Evolutionary conservation across 2,888 invertebrate species (phyloP).

Genomic region (Ferrisia virgata): DNA sequence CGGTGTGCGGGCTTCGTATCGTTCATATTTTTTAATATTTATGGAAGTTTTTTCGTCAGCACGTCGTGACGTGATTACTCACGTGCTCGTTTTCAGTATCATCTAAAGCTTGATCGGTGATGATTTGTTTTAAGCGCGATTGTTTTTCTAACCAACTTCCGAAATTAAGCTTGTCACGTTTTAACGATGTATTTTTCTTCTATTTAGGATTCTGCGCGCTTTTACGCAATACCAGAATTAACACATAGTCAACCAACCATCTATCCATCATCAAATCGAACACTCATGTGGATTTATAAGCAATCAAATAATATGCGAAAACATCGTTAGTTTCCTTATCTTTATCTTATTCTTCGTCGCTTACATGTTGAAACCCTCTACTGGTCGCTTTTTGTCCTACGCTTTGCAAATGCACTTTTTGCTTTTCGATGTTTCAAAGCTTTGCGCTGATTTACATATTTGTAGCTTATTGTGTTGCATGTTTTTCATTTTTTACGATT

Average conservation of each 20-base stretch:
- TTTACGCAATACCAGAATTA: not conserved
- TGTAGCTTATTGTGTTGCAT: too few species aligned
- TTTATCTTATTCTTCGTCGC: not conserved
- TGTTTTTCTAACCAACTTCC: not conserved
- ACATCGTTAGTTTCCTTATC: not conserved
- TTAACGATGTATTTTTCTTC: not conserved
- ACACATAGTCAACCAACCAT: not conserved
- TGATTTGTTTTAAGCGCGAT: not conserved
- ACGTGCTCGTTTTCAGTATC: not conserved
- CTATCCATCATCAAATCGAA: not conserved
- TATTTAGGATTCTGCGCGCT: not conserved
- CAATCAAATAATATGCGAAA: not conserved
- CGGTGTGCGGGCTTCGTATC: not conserved
- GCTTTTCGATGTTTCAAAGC: too few species aligned
- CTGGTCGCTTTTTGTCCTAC: not conserved
- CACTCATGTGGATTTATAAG: slow-evolving; percentile 15
- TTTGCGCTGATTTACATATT: too few species aligned
- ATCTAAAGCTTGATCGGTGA: not conserved
- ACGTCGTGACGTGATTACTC: not conserved
- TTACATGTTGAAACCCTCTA: too few species aligned
- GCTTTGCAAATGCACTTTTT: too few species aligned
- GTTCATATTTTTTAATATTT: not conserved
- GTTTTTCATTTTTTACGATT: too few species aligned
- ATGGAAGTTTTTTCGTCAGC: not conserved
- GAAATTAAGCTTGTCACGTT: not conserved